phyloP scores from a whole-genome alignment of 2,797 vertebrate genomes.

The Coreius guichenoti region DNA sequence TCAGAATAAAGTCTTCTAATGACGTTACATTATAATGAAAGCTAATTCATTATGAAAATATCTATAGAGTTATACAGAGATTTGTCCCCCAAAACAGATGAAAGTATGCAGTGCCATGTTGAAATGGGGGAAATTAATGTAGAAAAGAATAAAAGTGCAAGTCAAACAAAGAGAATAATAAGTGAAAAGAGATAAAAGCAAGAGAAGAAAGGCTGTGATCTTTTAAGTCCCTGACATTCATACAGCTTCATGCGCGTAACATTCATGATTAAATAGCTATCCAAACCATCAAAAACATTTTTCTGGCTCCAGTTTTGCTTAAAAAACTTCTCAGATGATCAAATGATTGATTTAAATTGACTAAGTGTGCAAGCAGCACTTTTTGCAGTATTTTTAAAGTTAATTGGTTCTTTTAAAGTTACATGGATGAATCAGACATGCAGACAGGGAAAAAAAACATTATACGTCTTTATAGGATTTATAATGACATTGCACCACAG shows the following conservation, averaged over 20 bases:
- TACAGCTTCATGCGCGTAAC: background rate
- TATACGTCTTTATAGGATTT: background rate
- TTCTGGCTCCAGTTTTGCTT: background rate
- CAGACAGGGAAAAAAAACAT: background rate
- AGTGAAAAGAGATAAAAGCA: conserved; percentile 35
- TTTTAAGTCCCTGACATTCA: conserved; percentile 24
- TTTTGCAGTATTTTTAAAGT: conserved; percentile 22
- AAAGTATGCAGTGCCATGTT: background rate
- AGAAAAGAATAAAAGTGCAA: conserved; percentile 17
- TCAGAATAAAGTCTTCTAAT: background rate
- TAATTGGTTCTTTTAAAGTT: conserved; percentile 25
- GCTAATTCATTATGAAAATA: conserved; percentile 19
- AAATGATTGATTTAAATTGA: conserved; percentile 13
- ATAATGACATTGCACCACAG: conserved; percentile 9
- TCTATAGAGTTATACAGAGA: background rate
- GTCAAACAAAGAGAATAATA: conserved; percentile 31
- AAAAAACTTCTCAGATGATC: conserved; percentile 15
- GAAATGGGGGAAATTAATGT: background rate
- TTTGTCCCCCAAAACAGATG: background rate
- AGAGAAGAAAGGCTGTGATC: conserved; percentile 23
- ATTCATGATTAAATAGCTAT: conserved; percentile 31
- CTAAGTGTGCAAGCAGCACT: background rate
- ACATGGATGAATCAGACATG: background rate
- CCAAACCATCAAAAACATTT: conserved; percentile 23
- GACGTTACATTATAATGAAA: background rate